Conservation (phyloP, 2,797 vertebrate species). For the Phataginus tricuspis region DNA sequence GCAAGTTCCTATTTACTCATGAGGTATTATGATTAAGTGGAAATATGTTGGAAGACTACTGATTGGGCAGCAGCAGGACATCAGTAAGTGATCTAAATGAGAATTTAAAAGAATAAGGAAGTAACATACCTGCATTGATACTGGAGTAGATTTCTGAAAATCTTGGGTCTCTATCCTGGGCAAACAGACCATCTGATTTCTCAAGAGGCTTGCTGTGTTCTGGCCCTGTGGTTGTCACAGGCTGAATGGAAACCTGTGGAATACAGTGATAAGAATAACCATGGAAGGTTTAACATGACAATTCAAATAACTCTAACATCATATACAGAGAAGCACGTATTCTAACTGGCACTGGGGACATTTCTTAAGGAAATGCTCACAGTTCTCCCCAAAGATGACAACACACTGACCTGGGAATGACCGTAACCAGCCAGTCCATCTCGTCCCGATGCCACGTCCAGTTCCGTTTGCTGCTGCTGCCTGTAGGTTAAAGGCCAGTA, state of each 20-base stretch:
- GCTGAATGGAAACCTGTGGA: constrained; percentile 89
- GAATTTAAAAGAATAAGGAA: constrained; percentile 2
- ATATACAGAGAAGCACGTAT: not conserved
- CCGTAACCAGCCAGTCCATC: constrained; percentile 88
- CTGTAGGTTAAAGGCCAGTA: constrained; percentile 82
- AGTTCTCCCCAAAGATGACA: not conserved
- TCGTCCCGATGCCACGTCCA: constrained; percentile 91
- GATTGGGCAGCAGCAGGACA: constrained; percentile 9
- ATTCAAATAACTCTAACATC: not conserved
- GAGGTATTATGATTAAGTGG: constrained; percentile 20
- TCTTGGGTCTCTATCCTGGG: constrained; percentile 87
- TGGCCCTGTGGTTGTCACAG: constrained; percentile 85
- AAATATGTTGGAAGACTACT: constrained; percentile 23
- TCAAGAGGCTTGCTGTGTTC: constrained; percentile 92
- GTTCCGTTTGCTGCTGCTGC: constrained; percentile 93
- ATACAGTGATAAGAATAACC: constrained; percentile 49
- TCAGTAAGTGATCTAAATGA: constrained; percentile 34
- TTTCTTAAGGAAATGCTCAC: constrained; percentile 27
- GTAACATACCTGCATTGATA: constrained; percentile 85
- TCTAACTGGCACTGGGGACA: not conserved
- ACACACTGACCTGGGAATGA: constrained; percentile 85
- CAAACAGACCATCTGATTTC: constrained; percentile 90
- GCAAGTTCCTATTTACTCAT: constrained; percentile 52
- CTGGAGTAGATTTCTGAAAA: constrained; percentile 86
- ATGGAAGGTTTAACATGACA: not conserved